phyloP scores from a whole-genome alignment of 2,888 invertebrate species.

The Hecatera dysodea region DNA sequence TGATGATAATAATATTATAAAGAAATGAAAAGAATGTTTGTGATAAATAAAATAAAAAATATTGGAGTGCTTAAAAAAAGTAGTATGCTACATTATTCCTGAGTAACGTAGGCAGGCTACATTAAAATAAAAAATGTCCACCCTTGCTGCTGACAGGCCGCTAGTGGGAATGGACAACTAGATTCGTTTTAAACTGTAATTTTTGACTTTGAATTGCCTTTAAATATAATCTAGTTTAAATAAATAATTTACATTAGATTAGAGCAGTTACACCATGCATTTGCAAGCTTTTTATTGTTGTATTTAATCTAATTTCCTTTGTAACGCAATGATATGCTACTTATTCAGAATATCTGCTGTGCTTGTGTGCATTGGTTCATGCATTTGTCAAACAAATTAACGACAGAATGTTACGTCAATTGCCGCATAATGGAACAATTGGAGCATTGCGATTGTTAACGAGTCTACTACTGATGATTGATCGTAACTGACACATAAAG shows the following conservation, averaged over 20 bases:
- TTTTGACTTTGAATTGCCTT: no score
- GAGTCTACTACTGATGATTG: background rate
- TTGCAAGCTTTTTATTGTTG: background rate
- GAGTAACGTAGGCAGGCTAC: no score
- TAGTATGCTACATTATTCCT: no score
- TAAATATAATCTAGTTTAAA: no score
- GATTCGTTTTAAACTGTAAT: no score
- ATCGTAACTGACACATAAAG: background rate
- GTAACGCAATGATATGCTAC: background rate
- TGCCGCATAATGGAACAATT: background rate
- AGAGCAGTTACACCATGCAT: background rate
- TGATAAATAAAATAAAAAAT: no score
- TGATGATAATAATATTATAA: no score
- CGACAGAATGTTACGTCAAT: background rate
- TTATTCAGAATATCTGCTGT: background rate
- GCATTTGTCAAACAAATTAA: background rate
- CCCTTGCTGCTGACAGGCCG: no score
- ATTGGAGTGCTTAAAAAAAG: no score
- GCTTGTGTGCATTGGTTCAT: background rate
- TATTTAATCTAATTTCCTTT: background rate
- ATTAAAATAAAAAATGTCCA: no score
- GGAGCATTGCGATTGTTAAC: constrained; percentile 7
- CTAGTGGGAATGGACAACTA: no score
- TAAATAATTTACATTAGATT: background rate
- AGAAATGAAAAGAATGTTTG: no score